Conservation (phyloP, 2,888 invertebrate genomes). For the Pelosia muscerda region DNA sequence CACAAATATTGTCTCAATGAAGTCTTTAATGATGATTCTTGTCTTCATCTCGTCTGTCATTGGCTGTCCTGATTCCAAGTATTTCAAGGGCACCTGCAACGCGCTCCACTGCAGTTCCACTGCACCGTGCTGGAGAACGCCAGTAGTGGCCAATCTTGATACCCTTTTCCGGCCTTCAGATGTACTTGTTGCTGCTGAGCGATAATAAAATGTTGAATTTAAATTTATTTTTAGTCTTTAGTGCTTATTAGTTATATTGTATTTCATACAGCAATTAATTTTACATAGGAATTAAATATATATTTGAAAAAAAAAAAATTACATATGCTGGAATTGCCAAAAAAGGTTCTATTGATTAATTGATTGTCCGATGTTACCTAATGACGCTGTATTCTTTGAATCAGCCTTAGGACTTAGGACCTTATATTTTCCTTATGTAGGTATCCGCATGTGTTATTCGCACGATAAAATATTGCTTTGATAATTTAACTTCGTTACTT, state of each 20-base stretch:
- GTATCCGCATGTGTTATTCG: too few relatives aligned
- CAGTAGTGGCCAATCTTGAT: constrained; percentile 19
- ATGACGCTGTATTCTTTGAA: too few relatives aligned
- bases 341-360: too few relatives aligned
- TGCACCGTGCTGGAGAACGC: constrained; percentile 19
- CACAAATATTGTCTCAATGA: constrained; percentile 10
- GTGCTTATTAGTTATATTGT: background rate
- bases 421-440: too few relatives aligned
- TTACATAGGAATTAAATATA: too few relatives aligned
- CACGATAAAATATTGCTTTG: too few relatives aligned
- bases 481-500: too few relatives aligned
- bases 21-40: background rate
- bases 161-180: constrained; percentile 10
- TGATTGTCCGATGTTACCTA: too few relatives aligned
- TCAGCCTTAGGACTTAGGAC: background rate
- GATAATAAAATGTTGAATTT: background rate
- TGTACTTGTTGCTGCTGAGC: constrained; percentile 13
- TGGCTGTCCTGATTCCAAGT: constrained; percentile 10
- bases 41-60: background rate
- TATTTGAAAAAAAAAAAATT: too few relatives aligned
- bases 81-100: constrained; percentile 27
- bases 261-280: too few relatives aligned
- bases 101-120: constrained; percentile 23
- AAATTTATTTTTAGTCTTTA: too few relatives aligned
- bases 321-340: too few relatives aligned